A percentile compares a stretch with the other conserved stretches of the same genome.
phyloP scores from a whole-genome alignment of 2,113 vertebrate genomes.

The Australoheros scitulus region DNA sequence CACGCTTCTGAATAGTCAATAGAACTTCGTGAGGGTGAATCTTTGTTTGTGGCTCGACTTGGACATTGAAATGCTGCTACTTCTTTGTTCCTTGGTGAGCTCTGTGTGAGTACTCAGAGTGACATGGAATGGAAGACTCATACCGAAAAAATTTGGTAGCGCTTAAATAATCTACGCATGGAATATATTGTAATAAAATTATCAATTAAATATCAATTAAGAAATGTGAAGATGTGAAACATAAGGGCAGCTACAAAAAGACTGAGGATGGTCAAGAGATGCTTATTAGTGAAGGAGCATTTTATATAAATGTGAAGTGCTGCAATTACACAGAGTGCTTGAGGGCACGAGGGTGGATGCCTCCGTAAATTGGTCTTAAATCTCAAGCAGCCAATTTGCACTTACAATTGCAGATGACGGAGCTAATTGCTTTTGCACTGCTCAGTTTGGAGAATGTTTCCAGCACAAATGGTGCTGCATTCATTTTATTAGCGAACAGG shows the following conservation, averaged over 20 bases:
- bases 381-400: conserved; percentile 47
- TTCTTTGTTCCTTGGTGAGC: conserved; percentile 39
- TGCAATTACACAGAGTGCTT: conserved; percentile 45
- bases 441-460: conserved; percentile 21
- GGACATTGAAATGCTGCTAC: conserved; percentile 11
- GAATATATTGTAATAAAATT: background rate
- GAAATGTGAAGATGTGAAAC: background rate
- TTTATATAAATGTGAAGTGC: conserved; percentile 39
- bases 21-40: conserved; percentile 21
- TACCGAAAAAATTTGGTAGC: background rate
- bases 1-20: conserved; percentile 47
- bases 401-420: conserved; percentile 30
- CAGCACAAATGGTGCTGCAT: conserved; percentile 1
- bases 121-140: background rate
- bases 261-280: conserved; percentile 12
- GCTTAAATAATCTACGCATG: background rate
- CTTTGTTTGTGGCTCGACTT: conserved; percentile 43
- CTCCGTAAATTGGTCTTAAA: conserved; percentile 37
- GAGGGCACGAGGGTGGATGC: conserved; percentile 15
- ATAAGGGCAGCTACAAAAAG: conserved; percentile 10
- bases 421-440: conserved; percentile 23
- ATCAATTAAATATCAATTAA: background rate
- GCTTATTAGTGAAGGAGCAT: conserved; percentile 22
- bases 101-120: background rate
- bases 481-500: background rate